phyloP scores from a whole-genome alignment of 2,797 vertebrate species.

The Megaceryle alcyon region DNA sequence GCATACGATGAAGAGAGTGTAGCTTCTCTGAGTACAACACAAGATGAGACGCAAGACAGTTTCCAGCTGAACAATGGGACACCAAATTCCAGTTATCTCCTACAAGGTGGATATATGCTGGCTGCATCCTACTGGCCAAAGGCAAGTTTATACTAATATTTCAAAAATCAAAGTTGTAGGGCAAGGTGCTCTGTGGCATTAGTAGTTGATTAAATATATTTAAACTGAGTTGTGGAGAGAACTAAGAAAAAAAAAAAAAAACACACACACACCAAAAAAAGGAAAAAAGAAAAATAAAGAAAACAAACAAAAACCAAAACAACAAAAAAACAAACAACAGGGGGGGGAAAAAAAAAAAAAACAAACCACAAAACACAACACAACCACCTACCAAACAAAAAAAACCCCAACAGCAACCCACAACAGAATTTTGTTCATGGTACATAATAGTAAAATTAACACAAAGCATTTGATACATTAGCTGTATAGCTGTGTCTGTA shows the following conservation, averaged over 20 bases:
- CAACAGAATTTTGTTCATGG: background rate
- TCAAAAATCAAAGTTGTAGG: background rate
- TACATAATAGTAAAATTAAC: background rate
- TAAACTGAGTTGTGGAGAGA: background rate
- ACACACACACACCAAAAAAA: too few species aligned
- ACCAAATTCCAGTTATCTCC: conserved; percentile 83
- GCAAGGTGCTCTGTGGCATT: background rate
- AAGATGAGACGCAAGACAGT: conserved; percentile 93
- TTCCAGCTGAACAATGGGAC: conserved; percentile 91
- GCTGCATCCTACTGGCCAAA: conserved; percentile 98
- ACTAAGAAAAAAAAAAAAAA: too few species aligned
- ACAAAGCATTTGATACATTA: background rate
- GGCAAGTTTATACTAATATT: conserved; percentile 76
- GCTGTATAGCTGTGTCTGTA: background rate
- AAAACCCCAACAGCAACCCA: too few species aligned
- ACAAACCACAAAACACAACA: too few species aligned
- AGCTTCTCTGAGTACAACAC: conserved; percentile 91
- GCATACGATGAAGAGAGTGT: conserved; percentile 97
- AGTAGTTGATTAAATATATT: background rate
- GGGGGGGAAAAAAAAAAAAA: too few species aligned
- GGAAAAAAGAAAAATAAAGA: too few species aligned
- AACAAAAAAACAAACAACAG: too few species aligned
- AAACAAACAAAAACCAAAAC: too few species aligned
- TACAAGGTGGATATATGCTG: conserved; percentile 93
- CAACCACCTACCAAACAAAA: too few species aligned